Evolutionary conservation across 92 coral and sea anemone genomes (phyloP), one percentile per base, ranked within the genome.

Genomic region (Heteractis magnifica): DNA sequence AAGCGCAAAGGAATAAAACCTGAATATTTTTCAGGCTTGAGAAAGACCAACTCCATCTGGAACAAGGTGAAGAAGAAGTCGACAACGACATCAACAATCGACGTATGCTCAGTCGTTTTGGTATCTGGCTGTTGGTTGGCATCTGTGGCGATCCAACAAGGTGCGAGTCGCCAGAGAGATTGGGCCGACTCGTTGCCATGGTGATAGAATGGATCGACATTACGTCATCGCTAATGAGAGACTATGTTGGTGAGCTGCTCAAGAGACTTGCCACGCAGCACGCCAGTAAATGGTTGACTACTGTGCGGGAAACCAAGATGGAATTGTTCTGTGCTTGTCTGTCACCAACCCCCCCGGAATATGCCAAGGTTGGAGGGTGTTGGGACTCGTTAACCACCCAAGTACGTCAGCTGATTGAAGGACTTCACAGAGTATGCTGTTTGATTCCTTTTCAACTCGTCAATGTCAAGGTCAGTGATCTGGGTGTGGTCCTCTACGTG

Each of bases 31-130:
- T 21, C 88, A 93, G 97, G 20, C 91, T 93, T 9, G 97, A 82
- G 50, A 84, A 83, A 82, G 90, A 88, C 52, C 87, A 87, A 68
- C 78, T 88, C 41, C 90, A 81, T 44, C 84, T 89, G 51, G 91
- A 90, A 14, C 96, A 87, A 81, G 85, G 78, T 34, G 91, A 74
- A 65, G 98, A 94, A 8, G 96, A 90, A 49, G 90, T 89, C 0
- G 99, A 94, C 90, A 94, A 96, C 70, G 98, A 94, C 81, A 88
- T 96, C 62, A 94, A 96, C 97, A 89, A 93, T 56, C 93, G 98
- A 49, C 94, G 97, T 65, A 87, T 96, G 90, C 91, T 96, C 81
- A 96, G 99, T 79, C 95, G 99, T 58, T 96, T 96, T 74, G 97
- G 99, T 10, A 97, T 96, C 41, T 94, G 96, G 96, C 95, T 96